A percentile compares a stretch with the other conserved stretches of the same genome.
phyloP scores from a whole-genome alignment of 2,113 vertebrate genomes.

The Dicerorhinus sumatrensis region DNA sequence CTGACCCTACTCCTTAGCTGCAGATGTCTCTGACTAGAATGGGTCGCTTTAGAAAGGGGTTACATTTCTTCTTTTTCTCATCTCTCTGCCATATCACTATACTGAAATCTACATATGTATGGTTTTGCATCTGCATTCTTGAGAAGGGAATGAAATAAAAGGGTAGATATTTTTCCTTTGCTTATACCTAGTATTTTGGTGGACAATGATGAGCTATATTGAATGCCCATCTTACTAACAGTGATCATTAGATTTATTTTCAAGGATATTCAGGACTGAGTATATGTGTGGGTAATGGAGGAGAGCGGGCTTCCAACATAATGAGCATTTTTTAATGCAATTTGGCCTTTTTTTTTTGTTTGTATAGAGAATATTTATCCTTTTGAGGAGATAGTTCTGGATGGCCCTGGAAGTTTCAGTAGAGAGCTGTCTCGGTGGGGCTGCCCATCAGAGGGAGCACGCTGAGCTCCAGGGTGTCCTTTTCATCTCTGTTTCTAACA shows the following conservation, averaged over 20 bases:
- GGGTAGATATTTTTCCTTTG: background rate
- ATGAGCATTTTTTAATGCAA: background rate
- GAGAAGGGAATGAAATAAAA: background rate
- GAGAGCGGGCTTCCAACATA: background rate
- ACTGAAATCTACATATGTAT: background rate
- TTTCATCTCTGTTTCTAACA: background rate
- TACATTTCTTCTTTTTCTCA: background rate
- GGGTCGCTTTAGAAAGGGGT: background rate
- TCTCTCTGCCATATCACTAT: background rate
- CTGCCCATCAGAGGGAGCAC: background rate
- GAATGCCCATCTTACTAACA: background rate
- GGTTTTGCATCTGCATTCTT: background rate
- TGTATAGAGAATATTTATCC: background rate
- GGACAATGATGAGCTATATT: background rate
- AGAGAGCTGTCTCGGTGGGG: background rate
- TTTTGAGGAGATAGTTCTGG: background rate
- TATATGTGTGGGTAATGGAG: background rate
- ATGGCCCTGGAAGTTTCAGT: background rate
- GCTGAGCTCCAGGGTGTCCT: background rate
- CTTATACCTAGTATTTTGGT: background rate
- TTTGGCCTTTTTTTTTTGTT: constrained; percentile 1
- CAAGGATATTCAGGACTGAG: background rate
- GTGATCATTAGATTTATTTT: constrained; percentile 4
- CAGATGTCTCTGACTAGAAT: background rate
- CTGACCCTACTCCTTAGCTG: background rate